Base-by-base conservation (phyloP, 2,888 invertebrate species). In the Noctua janthe region DNA sequence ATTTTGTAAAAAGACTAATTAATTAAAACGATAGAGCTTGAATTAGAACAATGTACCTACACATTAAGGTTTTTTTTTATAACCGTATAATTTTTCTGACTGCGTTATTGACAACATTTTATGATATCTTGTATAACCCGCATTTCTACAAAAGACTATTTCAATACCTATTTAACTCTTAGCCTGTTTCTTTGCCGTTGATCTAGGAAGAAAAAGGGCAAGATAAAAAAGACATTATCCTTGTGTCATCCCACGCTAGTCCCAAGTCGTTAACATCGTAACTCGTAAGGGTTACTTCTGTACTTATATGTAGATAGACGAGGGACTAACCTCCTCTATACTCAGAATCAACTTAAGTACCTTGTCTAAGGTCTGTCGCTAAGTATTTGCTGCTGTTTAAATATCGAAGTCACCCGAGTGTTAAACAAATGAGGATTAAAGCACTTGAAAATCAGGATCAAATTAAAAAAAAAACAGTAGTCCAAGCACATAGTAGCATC, bases 201-300 rank as follows among this genome's bases (percentile, higher is more conserved):
- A 72, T 74, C 74, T 78, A 62, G 54, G n/a, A 83, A 23, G 83
- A 78, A 59, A 87, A 77, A 74, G 69, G 39, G 77, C 75, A 67
- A 74, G 54, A 83, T 72, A 87, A 87, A 83, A 84, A 83, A 11
- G 17, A 67, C 62, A 83, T 78, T 87, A 87, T 78, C 43, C 39
- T 49, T 29, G n/a, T 87, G 69, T 86, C 78, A 83, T 78, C 87
- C 84, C 84, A 84, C 84, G 84, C 84, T 35, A 62, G 71, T 67
- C 87, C 67, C 23, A 66, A 74, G 84, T 87, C 84, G 87, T 84
- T 84, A 83, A 87, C 87, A 73, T 87, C 71, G 87, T 66, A 54
- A 87, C 73, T 82, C 51, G 84, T 59, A 54, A 74, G 73, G 67
- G 78, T 67, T 83, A 83, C 78, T 86, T 67, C 76, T 66, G 69